A percentile compares a stretch with the other conserved stretches of the same genome.
These are phyloP conservation scores for Gerris lacustris DNA, from an alignment of 2,888 invertebrate genomes.

Conservation along the genomic window DNA sequence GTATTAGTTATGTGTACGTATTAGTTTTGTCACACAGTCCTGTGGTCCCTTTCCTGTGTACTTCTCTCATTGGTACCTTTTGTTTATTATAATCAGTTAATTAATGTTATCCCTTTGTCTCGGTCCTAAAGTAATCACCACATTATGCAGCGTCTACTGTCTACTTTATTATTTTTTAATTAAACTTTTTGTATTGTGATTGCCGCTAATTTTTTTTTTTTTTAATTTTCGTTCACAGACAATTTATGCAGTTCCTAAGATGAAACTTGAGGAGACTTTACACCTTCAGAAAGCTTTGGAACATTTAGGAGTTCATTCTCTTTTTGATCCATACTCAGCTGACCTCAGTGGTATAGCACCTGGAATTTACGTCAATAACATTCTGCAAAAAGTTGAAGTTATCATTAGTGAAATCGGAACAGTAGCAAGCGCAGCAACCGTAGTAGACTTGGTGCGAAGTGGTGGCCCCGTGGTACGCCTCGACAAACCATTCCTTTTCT, in stretches of 20 bases:
- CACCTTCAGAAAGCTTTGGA: conserved; percentile 46
- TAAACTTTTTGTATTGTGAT: too few species aligned
- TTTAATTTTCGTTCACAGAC: conserved; percentile 33
- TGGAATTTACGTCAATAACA: conserved; percentile 32
- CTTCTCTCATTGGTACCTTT: too few species aligned
- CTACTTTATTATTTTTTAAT: too few species aligned
- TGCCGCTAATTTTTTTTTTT: too few species aligned
- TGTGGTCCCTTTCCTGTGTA: too few species aligned
- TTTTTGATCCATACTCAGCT: conserved; percentile 49
- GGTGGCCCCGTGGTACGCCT: conserved; percentile 44
- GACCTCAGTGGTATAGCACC: conserved; percentile 47
- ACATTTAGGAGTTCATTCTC: conserved; percentile 46
- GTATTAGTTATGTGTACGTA: too few species aligned
- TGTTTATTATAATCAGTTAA: too few species aligned
- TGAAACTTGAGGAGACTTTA: conserved; percentile 51
- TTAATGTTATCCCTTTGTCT: too few species aligned
- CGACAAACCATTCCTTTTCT: conserved; percentile 60
- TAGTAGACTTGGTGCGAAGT: conserved; percentile 44
- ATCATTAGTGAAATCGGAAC: conserved; percentile 51
- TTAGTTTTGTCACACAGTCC: too few species aligned
- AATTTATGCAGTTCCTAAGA: conserved; percentile 46
- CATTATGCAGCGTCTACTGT: too few species aligned
- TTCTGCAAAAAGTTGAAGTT: conserved; percentile 39
- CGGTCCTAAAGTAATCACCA: too few species aligned
- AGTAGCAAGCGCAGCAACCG: conserved; percentile 56